These are phyloP conservation scores for Harpegnathos saltator DNA, from an alignment of 1,140 invertebrate genomes.

Conservation along the genomic window DNA sequence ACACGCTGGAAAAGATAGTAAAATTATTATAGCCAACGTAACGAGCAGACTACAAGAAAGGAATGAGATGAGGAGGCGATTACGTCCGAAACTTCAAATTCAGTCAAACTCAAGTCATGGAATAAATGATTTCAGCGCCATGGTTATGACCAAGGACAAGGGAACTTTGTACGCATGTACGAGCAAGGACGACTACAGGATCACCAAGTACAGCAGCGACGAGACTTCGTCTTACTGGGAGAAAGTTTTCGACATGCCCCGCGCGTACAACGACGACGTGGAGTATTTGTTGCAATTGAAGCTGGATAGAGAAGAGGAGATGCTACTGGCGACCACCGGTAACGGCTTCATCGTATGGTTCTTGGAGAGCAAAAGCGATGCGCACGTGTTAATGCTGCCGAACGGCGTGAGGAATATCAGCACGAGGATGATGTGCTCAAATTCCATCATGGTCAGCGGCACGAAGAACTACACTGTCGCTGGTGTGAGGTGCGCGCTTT, in stretches of 20 bases:
- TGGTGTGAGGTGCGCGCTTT: conserved; percentile 90
- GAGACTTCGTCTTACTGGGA: conserved; percentile 88
- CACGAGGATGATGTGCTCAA: conserved; percentile 94
- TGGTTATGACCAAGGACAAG: conserved; percentile 88
- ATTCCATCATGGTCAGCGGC: conserved; percentile 96
- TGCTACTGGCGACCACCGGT: conserved; percentile 93
- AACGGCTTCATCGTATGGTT: conserved; percentile 94
- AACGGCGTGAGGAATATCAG: conserved; percentile 97
- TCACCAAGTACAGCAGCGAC: conserved; percentile 87
- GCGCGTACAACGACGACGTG: conserved; percentile 89
- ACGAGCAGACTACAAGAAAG: conserved; percentile 21
- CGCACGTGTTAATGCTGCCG: conserved; percentile 92
- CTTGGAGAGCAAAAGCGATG: conserved; percentile 86
- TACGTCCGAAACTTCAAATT: conserved; percentile 71
- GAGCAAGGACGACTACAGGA: conserved; percentile 86
- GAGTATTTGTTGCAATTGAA: conserved; percentile 94
- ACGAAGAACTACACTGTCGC: conserved; percentile 97
- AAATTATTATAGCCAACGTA: neutral
- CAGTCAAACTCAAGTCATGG: neutral
- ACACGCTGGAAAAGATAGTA: too few species aligned
- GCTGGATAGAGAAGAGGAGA: conserved; percentile 92
- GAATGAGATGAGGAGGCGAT: neutral
- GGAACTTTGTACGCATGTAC: conserved; percentile 88
- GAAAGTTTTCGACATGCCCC: conserved; percentile 87
- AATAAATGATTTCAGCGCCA: conserved; percentile 87